phyloP scores from a whole-genome alignment of 2,888 invertebrate species.

The Hypena proboscidalis region DNA sequence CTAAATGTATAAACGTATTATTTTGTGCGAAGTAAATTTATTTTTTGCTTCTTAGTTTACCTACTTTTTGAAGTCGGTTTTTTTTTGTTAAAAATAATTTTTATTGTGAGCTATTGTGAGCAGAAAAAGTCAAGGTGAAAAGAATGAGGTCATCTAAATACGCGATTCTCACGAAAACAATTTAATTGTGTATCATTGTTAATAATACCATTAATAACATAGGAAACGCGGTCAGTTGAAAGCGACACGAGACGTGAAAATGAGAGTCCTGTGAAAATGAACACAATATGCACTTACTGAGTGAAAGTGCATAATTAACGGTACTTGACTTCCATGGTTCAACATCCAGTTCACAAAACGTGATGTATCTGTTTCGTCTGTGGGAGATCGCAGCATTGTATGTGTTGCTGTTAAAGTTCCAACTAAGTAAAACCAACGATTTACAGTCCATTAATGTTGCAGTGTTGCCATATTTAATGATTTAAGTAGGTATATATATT shows the following conservation, averaged over 20 bases:
- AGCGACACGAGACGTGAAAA: conserved; percentile 34
- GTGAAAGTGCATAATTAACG: conserved; percentile 43
- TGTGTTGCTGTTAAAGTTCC: background rate
- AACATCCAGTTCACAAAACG: conserved; percentile 26
- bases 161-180: conserved; percentile 35
- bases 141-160: conserved; percentile 9
- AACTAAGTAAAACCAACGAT: too few relatives aligned
- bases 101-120: too few relatives aligned
- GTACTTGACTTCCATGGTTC: conserved; percentile 31
- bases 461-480: too few relatives aligned
- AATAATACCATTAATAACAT: conserved; percentile 29
- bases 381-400: conserved; percentile 8
- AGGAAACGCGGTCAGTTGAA: conserved; percentile 38
- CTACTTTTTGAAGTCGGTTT: too few relatives aligned
- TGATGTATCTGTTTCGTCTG: conserved; percentile 9
- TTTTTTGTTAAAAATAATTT: too few relatives aligned
- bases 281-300: conserved; percentile 36
- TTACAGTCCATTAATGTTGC: too few relatives aligned
- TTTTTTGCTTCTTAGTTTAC: too few relatives aligned
- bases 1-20: too few relatives aligned
- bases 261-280: conserved; percentile 44
- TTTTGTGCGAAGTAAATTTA: too few relatives aligned
- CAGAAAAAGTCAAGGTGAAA: conserved; percentile 14
- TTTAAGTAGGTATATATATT: too few relatives aligned
- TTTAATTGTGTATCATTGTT: conserved; percentile 33